Conservation (phyloP, 2,113 vertebrate genomes). For the Leucoraja erinaceus region DNA sequence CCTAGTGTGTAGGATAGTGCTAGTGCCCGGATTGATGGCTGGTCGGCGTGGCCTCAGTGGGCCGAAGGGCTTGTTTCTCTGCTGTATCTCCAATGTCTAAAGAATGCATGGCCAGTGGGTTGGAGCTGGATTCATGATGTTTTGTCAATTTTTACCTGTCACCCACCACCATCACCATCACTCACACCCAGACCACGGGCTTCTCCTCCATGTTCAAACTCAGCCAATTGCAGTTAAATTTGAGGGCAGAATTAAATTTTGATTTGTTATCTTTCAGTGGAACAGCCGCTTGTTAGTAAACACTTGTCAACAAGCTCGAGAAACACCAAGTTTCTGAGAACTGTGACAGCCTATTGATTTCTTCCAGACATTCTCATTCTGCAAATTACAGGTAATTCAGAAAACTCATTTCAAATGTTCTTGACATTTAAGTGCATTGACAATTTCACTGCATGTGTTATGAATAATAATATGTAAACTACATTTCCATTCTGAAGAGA, state of each 20-base stretch:
- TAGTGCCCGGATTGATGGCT: no score
- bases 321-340: background rate
- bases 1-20: no score
- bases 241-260: background rate
- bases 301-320: background rate
- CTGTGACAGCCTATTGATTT: background rate
- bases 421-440: background rate
- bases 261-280: background rate
- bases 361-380: background rate
- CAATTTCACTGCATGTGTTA: background rate
- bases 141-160: no score
- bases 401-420: slow-evolving; percentile 18
- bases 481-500: background rate
- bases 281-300: background rate
- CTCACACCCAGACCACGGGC: no score
- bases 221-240: background rate
- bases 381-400: background rate
- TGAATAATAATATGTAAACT: background rate
- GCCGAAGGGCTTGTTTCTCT: no score
- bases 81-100: no score
- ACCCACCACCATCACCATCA: no score
- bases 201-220: no score
- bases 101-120: no score
- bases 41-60: no score
- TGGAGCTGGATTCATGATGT: no score